Evolutionary conservation across 2,888 invertebrate genomes (phyloP).

Genomic region (Poecilobothrus nobilitatus): DNA sequence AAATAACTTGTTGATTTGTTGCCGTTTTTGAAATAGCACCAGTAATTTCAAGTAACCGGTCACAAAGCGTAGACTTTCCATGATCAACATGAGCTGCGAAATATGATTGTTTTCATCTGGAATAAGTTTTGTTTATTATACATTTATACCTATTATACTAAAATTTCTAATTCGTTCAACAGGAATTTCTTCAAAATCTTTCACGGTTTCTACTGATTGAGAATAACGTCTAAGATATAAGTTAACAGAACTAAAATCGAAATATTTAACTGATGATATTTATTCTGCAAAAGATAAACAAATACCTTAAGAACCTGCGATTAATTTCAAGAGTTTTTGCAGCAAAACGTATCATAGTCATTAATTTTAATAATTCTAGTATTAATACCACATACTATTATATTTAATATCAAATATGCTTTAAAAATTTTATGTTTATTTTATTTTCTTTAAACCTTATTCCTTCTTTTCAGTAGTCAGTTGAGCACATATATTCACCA

Average conservation of each 20-base stretch:
- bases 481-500: no score
- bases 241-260: no score
- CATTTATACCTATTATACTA: slow-evolving; percentile 62
- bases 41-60: slow-evolving; percentile 85
- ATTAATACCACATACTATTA: no score
- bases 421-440: no score
- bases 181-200: slow-evolving; percentile 22
- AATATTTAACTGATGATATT: no score
- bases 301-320: not conserved
- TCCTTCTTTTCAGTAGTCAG: no score
- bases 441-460: no score
- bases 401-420: not conserved
- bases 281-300: no score
- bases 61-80: slow-evolving; percentile 95
- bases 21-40: slow-evolving; percentile 64
- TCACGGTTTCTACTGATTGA: no score
- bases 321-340: not conserved
- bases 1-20: slow-evolving; percentile 53
- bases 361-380: no score
- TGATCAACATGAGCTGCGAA: slow-evolving; percentile 89
- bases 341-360: no score
- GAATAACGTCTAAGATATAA: no score
- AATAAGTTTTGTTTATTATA: not conserved
- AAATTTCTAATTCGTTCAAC: slow-evolving; percentile 69
- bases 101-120: not conserved